Conservation (phyloP, 2,113 vertebrate genomes). For the Murina feae region DNA sequence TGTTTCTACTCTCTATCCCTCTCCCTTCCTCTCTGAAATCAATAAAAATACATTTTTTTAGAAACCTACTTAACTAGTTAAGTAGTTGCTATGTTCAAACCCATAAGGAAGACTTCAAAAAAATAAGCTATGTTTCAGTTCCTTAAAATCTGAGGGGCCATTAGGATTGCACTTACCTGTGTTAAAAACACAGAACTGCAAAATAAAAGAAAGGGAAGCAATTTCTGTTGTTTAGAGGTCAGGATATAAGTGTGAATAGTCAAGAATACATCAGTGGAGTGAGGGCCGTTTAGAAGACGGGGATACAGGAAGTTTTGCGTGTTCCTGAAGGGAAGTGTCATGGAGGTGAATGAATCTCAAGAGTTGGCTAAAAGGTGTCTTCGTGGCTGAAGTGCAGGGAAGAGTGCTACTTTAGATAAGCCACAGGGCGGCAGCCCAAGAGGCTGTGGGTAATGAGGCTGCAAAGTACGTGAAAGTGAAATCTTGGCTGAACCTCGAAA, state of each 20-base stretch:
- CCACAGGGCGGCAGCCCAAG: neutral
- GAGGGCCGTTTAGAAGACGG: neutral
- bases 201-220: neutral
- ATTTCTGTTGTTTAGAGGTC: neutral
- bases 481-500: neutral
- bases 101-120: neutral
- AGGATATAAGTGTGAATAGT: neutral
- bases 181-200: neutral
- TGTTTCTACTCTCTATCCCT: too few species aligned
- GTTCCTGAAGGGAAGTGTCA: neutral
- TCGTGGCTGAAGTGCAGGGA: neutral
- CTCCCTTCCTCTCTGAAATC: too few species aligned
- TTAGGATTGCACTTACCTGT: accelerated
- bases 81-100: neutral
- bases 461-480: neutral
- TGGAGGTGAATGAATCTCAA: neutral
- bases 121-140: neutral
- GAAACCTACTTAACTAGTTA: neutral
- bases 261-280: neutral
- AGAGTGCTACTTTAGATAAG: conserved; percentile 34
- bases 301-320: neutral
- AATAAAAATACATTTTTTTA: too few species aligned
- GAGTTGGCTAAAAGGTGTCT: conserved; percentile 30
- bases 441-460: neutral
- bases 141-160: neutral